These are phyloP conservation scores for Lamellibrachia luymesi DNA, from an alignment of 1,140 invertebrate genomes.

Conservation along the genomic window DNA sequence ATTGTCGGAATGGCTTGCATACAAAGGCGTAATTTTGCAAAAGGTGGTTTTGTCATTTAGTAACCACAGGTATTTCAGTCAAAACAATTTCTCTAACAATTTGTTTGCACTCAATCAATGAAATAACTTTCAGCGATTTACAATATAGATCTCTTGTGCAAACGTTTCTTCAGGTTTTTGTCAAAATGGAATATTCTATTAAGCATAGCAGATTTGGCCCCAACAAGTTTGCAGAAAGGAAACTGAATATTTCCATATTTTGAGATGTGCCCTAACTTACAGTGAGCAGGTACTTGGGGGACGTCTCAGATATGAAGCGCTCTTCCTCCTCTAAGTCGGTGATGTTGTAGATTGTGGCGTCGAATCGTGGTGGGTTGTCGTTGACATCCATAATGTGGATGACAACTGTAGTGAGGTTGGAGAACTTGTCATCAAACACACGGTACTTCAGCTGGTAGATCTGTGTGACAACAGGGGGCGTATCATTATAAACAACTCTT, in stretches of 20 bases:
- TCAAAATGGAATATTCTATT: too few relatives aligned
- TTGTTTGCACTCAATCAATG: too few relatives aligned
- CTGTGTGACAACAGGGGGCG: slow-evolving; percentile 22
- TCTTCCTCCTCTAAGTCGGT: slow-evolving; percentile 27
- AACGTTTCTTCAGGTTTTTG: too few relatives aligned
- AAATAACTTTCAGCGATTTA: too few relatives aligned
- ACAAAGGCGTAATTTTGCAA: too few relatives aligned
- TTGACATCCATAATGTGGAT: slow-evolving; percentile 30
- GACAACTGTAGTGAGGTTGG: slow-evolving; percentile 24
- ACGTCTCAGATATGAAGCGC: slow-evolving; percentile 23
- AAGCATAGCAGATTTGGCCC: too few relatives aligned
- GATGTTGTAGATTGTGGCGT: slow-evolving; percentile 28
- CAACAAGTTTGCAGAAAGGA: too few relatives aligned
- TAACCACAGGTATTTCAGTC: too few relatives aligned
- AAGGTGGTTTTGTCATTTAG: too few relatives aligned
- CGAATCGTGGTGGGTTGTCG: slow-evolving; percentile 29
- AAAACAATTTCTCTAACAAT: too few relatives aligned
- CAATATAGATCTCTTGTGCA: too few relatives aligned
- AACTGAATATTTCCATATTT: neutral
- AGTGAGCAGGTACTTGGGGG: slow-evolving; percentile 28
- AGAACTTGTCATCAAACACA: slow-evolving; percentile 32
- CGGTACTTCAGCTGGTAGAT: slow-evolving; percentile 25
- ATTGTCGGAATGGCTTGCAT: too few relatives aligned
- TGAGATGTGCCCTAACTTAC: slow-evolving; percentile 12
- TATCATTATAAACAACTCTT: neutral